phyloP scores from a whole-genome alignment of 2,888 invertebrate species.

The Polietes domitor region DNA sequence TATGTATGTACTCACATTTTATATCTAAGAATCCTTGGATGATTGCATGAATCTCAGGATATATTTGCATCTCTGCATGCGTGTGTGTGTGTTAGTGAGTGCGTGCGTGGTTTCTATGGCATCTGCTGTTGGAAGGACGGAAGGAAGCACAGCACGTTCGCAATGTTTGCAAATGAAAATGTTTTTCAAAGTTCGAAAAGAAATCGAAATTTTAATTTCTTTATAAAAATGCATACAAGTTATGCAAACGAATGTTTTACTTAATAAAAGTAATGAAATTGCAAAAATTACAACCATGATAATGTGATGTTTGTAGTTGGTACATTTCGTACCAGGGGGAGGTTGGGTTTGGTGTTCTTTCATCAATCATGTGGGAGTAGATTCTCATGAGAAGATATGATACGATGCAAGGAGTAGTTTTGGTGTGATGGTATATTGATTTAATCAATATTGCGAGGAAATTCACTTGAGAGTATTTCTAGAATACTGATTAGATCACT shows the following conservation, averaged over 20 bases:
- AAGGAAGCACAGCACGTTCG: too few species aligned
- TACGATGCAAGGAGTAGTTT: too few species aligned
- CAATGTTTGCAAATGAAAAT: not conserved
- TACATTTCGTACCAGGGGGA: not conserved
- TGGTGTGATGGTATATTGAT: too few species aligned
- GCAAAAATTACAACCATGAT: constrained; percentile 6
- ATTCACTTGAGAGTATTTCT: too few species aligned
- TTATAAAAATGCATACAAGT: not conserved
- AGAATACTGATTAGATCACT: too few species aligned
- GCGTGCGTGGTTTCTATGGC: not conserved
- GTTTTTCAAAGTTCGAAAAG: not conserved
- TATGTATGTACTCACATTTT: not conserved
- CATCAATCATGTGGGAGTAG: too few species aligned
- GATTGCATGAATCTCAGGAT: not conserved
- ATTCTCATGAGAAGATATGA: too few species aligned
- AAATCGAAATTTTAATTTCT: constrained; percentile 26
- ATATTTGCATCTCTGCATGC: too few species aligned
- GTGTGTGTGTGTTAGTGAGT: not conserved
- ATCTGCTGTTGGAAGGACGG: too few species aligned
- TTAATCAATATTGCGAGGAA: too few species aligned
- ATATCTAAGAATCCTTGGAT: not conserved
- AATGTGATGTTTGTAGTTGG: not conserved
- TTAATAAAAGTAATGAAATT: constrained; percentile 29
- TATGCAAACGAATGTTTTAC: constrained; percentile 8
- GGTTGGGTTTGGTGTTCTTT: not conserved